These are phyloP conservation scores for Podarcis lilfordi DNA, from an alignment of 2,797 vertebrate species.

Conservation along the genomic window DNA sequence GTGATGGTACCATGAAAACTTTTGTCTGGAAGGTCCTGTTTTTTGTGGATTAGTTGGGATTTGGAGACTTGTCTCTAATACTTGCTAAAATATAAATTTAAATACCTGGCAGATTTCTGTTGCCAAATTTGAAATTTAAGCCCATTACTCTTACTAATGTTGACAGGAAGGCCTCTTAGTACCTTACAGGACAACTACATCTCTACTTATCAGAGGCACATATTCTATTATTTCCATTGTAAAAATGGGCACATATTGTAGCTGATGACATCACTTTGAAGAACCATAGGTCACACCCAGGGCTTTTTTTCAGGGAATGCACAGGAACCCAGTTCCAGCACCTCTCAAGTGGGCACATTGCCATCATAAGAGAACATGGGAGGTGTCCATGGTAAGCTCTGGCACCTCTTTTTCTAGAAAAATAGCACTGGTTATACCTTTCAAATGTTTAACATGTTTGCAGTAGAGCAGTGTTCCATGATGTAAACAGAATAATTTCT, in stretches of 20 bases:
- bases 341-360: no score
- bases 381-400: no score
- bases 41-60: conserved; percentile 43
- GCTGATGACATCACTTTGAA: conserved; percentile 51
- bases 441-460: conserved; percentile 29
- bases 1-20: conserved; percentile 47
- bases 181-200: not conserved
- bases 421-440: not conserved
- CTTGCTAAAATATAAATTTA: conserved; percentile 46
- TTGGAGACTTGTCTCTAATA: conserved; percentile 37
- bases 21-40: conserved; percentile 50
- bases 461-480: conserved; percentile 47
- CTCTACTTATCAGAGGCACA: conserved; percentile 12
- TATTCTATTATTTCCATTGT: conserved; percentile 58
- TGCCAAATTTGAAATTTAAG: conserved; percentile 54
- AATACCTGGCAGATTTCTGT: conserved; percentile 51
- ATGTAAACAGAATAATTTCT: conserved; percentile 50
- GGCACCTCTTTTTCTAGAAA: no score
- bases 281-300: conserved; percentile 35
- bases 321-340: no score
- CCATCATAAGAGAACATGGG: no score
- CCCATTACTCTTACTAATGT: conserved; percentile 24
- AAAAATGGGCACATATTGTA: conserved; percentile 47
- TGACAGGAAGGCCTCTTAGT: conserved; percentile 31
- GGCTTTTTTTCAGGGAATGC: no score